Evolutionary conservation across 2,113 vertebrate species (phyloP), one percentile per base, ranked within the genome.

Genomic region (Calypte anna): DNA sequence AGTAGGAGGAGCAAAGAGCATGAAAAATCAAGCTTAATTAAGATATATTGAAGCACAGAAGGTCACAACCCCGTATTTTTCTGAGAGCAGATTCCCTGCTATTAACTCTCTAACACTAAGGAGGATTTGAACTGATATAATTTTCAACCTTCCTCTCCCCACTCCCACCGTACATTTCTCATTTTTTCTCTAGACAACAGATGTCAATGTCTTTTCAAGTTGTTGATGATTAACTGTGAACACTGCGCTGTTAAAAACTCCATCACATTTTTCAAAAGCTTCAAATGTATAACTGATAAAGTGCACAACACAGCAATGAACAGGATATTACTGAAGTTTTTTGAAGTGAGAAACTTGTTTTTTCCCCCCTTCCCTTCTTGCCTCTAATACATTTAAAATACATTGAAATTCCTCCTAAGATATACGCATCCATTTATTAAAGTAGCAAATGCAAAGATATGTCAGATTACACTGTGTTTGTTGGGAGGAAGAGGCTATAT

Each of bases 61-160:
- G 96, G 96, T 97, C 92, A 96, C 84, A 96, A 94, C 91, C 92
- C 66, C 79, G 91, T 67, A 93, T 96, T 97, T 95, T 94, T 96
- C 74, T 96, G 91, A 93, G 96, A 97, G 93, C 90, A 95, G 96
- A 97, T 97, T 96, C 96, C 83, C 95, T 97, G 96, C 91, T 87
- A 89, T 79, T 91, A 91, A 96, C 95, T 97, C 69, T 82, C 62
- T 93, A 95, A 96, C 94, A 90, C 36, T 88, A 80, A 95, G 67
- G 74, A 95, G 68, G 85, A 95, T 93, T 95, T 79, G 79, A 80
- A 86, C 28, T 48, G 90, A 88, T 94, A 96, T 96, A 58, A 94
- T 95, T 96, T 94, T 95, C 74, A 90, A 31, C 28, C 28, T 80
- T 87, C 62, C 82, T 38, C 61, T 17, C 1, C 72, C 38, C 25